These are phyloP conservation scores for Lottia gigantea DNA, from an alignment of 2,888 invertebrate genomes.

Conservation along the genomic window DNA sequence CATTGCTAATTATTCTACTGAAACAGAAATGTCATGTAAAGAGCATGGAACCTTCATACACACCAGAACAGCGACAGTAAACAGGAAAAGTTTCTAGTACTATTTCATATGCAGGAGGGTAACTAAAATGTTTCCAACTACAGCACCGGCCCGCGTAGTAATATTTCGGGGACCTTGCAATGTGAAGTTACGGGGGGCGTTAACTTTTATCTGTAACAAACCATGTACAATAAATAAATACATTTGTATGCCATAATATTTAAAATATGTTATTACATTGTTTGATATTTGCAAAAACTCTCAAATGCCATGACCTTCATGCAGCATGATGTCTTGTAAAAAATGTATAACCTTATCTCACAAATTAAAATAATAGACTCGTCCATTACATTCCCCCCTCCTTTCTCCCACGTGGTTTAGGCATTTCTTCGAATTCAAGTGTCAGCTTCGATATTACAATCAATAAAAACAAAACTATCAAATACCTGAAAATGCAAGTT, in stretches of 20 bases:
- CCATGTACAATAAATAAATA: too few species aligned
- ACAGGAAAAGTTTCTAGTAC: conserved; percentile 6
- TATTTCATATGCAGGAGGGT: conserved; percentile 5
- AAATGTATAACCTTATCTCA: neutral
- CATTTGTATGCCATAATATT: too few species aligned
- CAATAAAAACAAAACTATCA: neutral
- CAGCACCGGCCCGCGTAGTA: conserved; percentile 8
- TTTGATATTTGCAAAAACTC: too few species aligned
- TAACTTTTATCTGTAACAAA: too few species aligned
- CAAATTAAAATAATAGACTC: neutral
- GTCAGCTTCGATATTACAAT: neutral
- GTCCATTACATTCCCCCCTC: conserved; percentile 2
- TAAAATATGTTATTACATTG: too few species aligned
- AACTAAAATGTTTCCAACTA: conserved; percentile 4
- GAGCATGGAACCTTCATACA: conserved; percentile 1
- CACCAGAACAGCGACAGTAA: neutral
- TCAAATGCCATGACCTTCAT: too few species aligned
- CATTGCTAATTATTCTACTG: conserved; percentile 35
- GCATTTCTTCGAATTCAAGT: neutral
- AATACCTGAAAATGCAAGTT: neutral
- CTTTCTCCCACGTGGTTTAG: conserved; percentile 4
- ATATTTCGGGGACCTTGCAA: neutral
- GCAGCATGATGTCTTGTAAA: too few species aligned
- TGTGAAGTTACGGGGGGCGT: neutral
- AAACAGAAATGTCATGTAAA: conserved; percentile 13